Evolutionary conservation across 2,113 vertebrate species (phyloP).

Genomic region (Pithys albifrons): DNA sequence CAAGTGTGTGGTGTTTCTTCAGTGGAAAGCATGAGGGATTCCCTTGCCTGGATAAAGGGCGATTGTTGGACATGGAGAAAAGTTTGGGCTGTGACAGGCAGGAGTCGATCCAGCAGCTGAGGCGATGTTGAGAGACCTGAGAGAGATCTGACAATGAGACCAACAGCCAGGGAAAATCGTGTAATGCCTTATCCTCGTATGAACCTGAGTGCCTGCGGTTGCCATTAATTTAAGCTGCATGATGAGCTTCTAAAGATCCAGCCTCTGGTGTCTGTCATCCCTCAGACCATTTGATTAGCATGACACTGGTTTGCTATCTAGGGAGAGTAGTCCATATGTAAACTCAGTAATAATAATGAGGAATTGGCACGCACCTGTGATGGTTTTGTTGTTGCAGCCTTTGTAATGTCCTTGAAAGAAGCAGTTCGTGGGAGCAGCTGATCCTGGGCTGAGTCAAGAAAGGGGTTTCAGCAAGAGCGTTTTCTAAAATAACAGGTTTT

Average conservation of each 20-base stretch:
- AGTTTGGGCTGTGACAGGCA: not conserved
- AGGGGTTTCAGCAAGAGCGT: not conserved
- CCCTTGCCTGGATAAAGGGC: not conserved
- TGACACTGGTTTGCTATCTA: not conserved
- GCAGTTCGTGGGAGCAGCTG: not conserved
- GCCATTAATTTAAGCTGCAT: not conserved
- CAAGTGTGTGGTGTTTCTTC: not conserved
- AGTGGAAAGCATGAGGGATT: not conserved
- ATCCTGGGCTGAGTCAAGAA: not conserved
- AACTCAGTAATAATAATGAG: not conserved
- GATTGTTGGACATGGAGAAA: not conserved
- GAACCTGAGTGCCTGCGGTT: not conserved
- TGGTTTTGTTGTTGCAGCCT: not conserved
- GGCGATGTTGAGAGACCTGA: not conserved
- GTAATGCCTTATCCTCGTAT: not conserved
- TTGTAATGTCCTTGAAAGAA: not conserved
- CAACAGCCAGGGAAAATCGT: not conserved
- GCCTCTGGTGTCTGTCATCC: not conserved
- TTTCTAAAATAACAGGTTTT: not conserved
- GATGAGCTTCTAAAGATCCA: not conserved
- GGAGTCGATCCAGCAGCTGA: not conserved
- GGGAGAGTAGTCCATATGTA: not conserved
- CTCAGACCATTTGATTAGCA: not conserved
- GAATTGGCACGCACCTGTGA: not conserved
- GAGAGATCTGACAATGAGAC: not conserved